Evolutionary conservation across 2,113 vertebrate species (phyloP).

Genomic region (Psettodes erumei): DNA sequence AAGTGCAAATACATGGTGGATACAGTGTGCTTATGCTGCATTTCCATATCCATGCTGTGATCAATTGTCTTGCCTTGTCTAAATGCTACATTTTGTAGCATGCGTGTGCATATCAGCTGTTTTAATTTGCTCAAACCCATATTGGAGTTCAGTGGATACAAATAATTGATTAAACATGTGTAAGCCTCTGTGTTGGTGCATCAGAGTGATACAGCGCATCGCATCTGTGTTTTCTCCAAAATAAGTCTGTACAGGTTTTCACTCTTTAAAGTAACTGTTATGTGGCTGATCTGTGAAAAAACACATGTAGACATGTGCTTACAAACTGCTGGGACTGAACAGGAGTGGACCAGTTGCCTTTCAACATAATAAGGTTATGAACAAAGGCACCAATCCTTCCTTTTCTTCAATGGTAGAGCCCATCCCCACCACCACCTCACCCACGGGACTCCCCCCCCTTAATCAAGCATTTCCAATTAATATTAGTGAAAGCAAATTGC

Average conservation of each 20-base stretch:
- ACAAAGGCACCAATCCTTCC: constrained; percentile 36
- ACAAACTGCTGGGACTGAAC: constrained; percentile 16
- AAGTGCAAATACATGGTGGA: constrained; percentile 58
- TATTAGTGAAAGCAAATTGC: constrained; percentile 58
- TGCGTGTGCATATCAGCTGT: not conserved
- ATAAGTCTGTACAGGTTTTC: not conserved
- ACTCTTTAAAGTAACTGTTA: fast-evolving
- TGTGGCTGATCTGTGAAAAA: not conserved
- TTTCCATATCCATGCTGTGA: constrained; percentile 63
- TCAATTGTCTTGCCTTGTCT: constrained; percentile 52
- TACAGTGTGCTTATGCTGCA: constrained; percentile 50
- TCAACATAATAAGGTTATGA: constrained; percentile 55
- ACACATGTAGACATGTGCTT: constrained; percentile 5
- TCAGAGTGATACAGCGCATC: not conserved
- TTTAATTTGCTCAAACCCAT: not conserved
- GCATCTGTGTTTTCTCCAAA: not conserved
- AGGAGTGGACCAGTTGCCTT: constrained; percentile 17
- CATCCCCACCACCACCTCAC: not conserved
- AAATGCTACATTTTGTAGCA: constrained; percentile 26
- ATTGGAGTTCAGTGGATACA: constrained; percentile 8
- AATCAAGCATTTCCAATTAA: constrained; percentile 71
- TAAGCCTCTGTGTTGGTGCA: not conserved
- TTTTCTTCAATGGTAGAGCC: constrained; percentile 24
- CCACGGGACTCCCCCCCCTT: constrained; percentile 50
- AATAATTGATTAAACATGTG: constrained; percentile 19